Conservation (phyloP, 2,888 invertebrate species). For the Xanthia togata region DNA sequence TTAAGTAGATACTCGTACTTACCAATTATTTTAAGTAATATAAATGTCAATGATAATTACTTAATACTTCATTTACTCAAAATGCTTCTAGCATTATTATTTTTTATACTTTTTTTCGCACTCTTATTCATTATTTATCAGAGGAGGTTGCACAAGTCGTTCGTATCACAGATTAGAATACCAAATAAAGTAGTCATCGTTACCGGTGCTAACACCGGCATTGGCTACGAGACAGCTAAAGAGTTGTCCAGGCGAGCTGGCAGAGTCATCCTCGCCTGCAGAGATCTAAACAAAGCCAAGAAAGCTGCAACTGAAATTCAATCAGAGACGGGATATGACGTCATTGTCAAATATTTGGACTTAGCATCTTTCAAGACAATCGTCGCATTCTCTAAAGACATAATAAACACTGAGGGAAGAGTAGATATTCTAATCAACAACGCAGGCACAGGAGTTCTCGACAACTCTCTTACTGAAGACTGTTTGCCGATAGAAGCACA, state of each 20-base stretch:
- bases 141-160: conserved; percentile 60
- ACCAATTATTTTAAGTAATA: no score
- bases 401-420: conserved; percentile 92
- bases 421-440: conserved; percentile 96
- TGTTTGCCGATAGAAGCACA: conserved; percentile 96
- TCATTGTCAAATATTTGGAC: conserved; percentile 93
- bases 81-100: conserved; percentile 27
- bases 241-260: conserved; percentile 86
- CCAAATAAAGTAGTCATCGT: conserved; percentile 77
- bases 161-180: conserved; percentile 62
- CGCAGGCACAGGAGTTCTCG: conserved; percentile 93
- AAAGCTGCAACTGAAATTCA: conserved; percentile 90
- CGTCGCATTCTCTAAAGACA: conserved; percentile 94
- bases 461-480: conserved; percentile 93
- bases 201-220: conserved; percentile 79
- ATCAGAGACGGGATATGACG: conserved; percentile 91
- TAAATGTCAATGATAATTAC: neutral
- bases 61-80: neutral
- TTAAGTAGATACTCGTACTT: neutral
- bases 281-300: conserved; percentile 77
- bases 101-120: conserved; percentile 20
- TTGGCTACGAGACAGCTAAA: conserved; percentile 78
- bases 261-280: conserved; percentile 89
- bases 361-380: conserved; percentile 93
- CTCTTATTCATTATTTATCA: conserved; percentile 62